Evolutionary conservation across 2,797 vertebrate genomes (phyloP).

Genomic region (Neosilurus mollespiculum): DNA sequence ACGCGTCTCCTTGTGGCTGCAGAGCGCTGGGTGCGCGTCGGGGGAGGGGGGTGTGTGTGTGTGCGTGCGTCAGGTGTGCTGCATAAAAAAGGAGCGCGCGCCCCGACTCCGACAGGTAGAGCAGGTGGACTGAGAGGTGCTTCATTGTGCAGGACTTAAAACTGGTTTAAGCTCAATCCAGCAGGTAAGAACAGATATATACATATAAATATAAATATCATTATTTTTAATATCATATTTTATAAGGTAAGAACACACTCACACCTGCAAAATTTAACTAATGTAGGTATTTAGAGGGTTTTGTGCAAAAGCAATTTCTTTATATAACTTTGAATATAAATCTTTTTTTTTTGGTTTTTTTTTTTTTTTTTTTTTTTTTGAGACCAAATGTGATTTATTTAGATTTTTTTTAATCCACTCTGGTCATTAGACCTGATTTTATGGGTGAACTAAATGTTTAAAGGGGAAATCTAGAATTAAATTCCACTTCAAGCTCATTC

Average conservation of each 20-base stretch:
- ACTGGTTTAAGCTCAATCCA: neutral
- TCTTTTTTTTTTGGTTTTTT: no score
- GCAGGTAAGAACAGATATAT: neutral
- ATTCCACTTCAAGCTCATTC: neutral
- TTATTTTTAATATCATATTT: neutral
- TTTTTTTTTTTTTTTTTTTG: neutral
- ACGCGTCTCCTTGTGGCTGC: neutral
- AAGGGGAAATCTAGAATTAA: neutral
- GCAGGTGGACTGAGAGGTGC: neutral
- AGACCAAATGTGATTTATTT: neutral
- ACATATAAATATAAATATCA: neutral
- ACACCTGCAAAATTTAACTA: neutral
- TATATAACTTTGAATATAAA: neutral
- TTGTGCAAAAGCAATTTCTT: neutral
- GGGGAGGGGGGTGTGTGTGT: no score
- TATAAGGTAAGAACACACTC: neutral
- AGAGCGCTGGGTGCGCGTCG: neutral
- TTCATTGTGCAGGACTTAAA: neutral
- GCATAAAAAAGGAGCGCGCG: constrained; percentile 19
- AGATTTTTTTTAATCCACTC: neutral
- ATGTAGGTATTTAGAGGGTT: neutral
- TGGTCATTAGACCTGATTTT: neutral
- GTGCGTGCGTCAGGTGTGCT: constrained; percentile 7
- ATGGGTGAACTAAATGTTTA: neutral
- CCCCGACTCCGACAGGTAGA: neutral